phyloP scores from a whole-genome alignment of 2,113 vertebrate species.

The Mormoops blainvillei region DNA sequence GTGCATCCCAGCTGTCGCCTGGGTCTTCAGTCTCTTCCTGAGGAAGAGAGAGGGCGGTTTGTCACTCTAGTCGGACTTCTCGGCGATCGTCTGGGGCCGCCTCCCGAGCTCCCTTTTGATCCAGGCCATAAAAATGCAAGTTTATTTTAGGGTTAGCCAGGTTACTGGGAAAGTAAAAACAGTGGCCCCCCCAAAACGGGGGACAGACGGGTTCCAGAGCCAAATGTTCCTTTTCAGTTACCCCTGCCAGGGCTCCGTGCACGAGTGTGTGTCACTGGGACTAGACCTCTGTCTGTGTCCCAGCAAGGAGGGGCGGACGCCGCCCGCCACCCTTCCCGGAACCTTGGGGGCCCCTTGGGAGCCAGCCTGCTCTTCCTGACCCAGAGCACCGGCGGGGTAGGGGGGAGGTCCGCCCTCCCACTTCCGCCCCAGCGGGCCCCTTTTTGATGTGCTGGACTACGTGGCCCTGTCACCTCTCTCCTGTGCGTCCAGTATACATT shows the following conservation, averaged over 20 bases:
- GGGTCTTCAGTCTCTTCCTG: not conserved
- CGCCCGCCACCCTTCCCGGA: not conserved
- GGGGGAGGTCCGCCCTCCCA: not conserved
- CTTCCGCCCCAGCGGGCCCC: too few relatives aligned
- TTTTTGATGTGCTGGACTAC: not conserved
- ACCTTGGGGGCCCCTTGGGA: not conserved
- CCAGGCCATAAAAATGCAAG: not conserved
- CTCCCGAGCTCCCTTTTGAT: not conserved
- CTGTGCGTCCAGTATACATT: rapidly evolving
- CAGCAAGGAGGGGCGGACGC: not conserved
- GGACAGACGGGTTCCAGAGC: not conserved
- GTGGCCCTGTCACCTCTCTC: not conserved
- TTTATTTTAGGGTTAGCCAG: not conserved
- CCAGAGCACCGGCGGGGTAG: rapidly evolving
- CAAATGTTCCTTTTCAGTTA: not conserved
- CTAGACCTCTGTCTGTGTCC: not conserved
- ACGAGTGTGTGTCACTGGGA: rapidly evolving
- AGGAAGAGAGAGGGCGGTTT: not conserved
- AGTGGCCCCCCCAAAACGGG: not conserved
- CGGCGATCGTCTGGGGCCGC: not conserved
- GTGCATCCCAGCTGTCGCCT: rapidly evolving
- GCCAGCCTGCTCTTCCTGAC: not conserved
- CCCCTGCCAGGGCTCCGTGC: rapidly evolving
- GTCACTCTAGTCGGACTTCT: not conserved
- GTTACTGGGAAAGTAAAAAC: not conserved